phyloP scores from a whole-genome alignment of 2,113 vertebrate species.

The Mobula birostris region DNA sequence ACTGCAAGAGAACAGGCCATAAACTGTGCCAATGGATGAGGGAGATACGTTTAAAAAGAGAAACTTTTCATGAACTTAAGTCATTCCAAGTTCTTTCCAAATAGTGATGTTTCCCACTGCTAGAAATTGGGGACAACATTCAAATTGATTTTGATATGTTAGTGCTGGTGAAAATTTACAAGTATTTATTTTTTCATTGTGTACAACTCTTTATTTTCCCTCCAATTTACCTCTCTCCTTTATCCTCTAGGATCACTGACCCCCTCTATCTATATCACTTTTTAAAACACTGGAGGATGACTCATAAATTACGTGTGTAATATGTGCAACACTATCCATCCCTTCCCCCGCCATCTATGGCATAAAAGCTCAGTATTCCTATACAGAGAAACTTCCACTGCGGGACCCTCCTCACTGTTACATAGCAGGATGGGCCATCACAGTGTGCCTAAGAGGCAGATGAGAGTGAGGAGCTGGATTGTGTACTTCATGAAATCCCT shows the following conservation, averaged over 20 bases:
- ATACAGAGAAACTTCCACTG: no score
- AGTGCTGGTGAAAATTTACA: neutral
- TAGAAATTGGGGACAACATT: neutral
- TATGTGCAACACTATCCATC: no score
- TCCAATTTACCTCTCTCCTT: neutral
- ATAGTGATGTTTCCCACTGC: no score
- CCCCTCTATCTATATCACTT: neutral
- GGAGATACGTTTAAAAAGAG: neutral
- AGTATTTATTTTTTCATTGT: neutral
- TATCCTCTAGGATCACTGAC: neutral
- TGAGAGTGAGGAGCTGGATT: no score
- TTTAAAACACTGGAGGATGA: no score
- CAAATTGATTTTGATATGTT: neutral
- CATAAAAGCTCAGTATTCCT: no score
- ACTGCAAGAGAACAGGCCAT: neutral
- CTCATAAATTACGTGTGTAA: no score
- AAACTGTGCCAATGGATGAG: neutral
- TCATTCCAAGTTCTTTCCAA: neutral
- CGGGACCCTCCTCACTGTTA: no score
- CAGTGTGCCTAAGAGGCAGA: no score
- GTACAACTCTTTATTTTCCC: neutral
- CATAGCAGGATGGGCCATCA: no score
- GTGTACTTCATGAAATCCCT: no score
- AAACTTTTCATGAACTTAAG: neutral
- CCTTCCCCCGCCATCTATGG: no score